Evolutionary conservation across 2,888 invertebrate species (phyloP).

Genomic region (Noctua comes): DNA sequence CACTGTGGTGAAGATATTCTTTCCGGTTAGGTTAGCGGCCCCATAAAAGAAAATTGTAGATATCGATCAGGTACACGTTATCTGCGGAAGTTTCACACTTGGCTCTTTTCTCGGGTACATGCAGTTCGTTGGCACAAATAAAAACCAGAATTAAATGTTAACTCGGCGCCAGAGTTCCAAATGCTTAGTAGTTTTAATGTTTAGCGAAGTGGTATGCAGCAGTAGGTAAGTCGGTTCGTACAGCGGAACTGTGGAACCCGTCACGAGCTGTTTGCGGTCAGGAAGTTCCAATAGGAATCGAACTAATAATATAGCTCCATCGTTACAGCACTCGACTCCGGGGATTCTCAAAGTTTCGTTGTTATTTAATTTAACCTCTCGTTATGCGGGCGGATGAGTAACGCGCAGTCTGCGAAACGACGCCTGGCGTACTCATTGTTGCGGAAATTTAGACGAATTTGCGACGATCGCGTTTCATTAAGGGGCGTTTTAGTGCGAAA

Average conservation of each 20-base stretch:
- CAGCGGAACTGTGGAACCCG: conserved; percentile 63
- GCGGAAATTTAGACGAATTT: conserved; percentile 88
- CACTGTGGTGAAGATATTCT: conserved; percentile 8
- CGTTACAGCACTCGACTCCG: conserved; percentile 69
- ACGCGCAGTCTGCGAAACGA: conserved; percentile 80
- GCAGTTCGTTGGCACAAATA: conserved; percentile 55
- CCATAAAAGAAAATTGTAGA: conserved; percentile 15
- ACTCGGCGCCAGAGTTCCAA: conserved; percentile 36
- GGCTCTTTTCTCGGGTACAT: conserved; percentile 36
- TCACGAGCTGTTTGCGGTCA: conserved; percentile 81
- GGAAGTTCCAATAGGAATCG: conserved; percentile 81
- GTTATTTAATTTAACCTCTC: conserved; percentile 88
- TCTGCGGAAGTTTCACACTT: conserved; percentile 36
- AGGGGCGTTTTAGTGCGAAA: conserved; percentile 85
- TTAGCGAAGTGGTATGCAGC: conserved; percentile 39
- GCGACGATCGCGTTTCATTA: conserved; percentile 88
- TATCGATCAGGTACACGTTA: conserved; percentile 35
- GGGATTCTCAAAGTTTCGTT: conserved; percentile 82
- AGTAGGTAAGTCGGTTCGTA: conserved; percentile 41
- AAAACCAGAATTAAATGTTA: conserved; percentile 48
- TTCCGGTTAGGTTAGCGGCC: conserved; percentile 19
- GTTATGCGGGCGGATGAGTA: conserved; percentile 84
- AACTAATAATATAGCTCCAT: conserved; percentile 78
- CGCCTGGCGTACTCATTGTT: conserved; percentile 83
- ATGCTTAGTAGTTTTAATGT: conserved; percentile 46